Evolutionary conservation across 1,140 invertebrate genomes (phyloP).

Genomic region (Chelonus insularis): DNA sequence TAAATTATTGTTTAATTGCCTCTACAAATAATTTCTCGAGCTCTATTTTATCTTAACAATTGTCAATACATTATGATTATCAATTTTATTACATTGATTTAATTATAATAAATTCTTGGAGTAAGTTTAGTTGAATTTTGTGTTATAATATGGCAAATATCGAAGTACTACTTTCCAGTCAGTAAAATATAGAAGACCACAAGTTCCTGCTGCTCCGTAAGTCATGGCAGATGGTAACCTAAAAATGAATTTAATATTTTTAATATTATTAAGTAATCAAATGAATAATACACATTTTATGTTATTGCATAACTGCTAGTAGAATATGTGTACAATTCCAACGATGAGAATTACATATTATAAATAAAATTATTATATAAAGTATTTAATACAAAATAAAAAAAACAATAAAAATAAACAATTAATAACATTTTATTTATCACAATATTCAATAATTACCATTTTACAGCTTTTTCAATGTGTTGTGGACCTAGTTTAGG

Average conservation of each 20-base stretch:
- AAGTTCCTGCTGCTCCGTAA: slow-evolving; percentile 66
- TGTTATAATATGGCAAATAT: slow-evolving; percentile 74
- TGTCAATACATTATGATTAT: slow-evolving; percentile 25
- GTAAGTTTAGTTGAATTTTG: slow-evolving; percentile 76
- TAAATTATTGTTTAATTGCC: too few relatives aligned
- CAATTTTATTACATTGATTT: slow-evolving; percentile 5
- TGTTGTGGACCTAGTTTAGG: too few relatives aligned
- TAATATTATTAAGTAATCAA: background rate
- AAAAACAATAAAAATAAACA: too few relatives aligned
- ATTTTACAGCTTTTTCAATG: too few relatives aligned
- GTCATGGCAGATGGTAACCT: slow-evolving; percentile 57
- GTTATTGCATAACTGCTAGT: background rate
- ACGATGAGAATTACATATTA: too few relatives aligned
- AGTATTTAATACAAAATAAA: too few relatives aligned
- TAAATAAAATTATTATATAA: too few relatives aligned
- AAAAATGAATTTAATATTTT: background rate
- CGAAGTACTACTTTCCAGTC: slow-evolving; percentile 76
- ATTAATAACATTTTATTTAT: too few relatives aligned
- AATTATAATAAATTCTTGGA: slow-evolving; percentile 50
- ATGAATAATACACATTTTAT: background rate
- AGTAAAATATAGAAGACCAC: slow-evolving; percentile 69
- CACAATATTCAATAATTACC: too few relatives aligned
- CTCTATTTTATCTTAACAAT: too few relatives aligned
- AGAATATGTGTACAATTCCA: background rate
- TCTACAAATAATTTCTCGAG: too few relatives aligned